A percentile compares a stretch with the other conserved stretches of the same genome.
phyloP scores from a whole-genome alignment of 2,113 vertebrate species.

The Planiliza haematocheilus region DNA sequence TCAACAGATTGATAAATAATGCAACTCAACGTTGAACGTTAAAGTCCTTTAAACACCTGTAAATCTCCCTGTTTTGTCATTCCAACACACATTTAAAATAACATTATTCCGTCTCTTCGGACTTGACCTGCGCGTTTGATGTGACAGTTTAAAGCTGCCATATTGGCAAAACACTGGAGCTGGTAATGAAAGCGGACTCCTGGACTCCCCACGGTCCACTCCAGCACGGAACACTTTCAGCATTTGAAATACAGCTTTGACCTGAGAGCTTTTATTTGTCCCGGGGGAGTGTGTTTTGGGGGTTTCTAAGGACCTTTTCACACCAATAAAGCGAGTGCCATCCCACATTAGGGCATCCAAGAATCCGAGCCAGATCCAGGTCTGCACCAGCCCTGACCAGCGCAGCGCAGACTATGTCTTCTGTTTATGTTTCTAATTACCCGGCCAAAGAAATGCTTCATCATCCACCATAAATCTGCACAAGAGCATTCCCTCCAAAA shows the following conservation, averaged over 20 bases:
- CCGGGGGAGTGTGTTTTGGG: conserved; percentile 55
- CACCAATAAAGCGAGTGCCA: conserved; percentile 62
- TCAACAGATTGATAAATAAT: too few species aligned
- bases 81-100: conserved; percentile 54
- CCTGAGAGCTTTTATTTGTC: conserved; percentile 67
- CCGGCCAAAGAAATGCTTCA: conserved; percentile 48
- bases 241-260: conserved; percentile 70
- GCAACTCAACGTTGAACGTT: too few species aligned
- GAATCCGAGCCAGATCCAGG: conserved; percentile 28
- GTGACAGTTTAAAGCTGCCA: conserved; percentile 53
- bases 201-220: conserved; percentile 37
- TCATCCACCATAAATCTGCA: conserved; percentile 48
- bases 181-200: conserved; percentile 55
- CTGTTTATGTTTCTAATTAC: conserved; percentile 65
- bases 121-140: conserved; percentile 51
- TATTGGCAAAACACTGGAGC: conserved; percentile 46
- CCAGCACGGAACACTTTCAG: conserved; percentile 56
- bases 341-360: conserved; percentile 28
- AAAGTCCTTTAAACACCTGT: too few species aligned
- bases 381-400: conserved; percentile 20
- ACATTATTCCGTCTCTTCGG: conserved; percentile 55
- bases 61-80: conserved; percentile 28
- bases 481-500: conserved; percentile 35
- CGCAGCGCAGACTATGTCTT: conserved; percentile 5
- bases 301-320: conserved; percentile 70